Evolutionary conservation across 2,797 vertebrate species (phyloP), one percentile per base, ranked within the genome.

Genomic region (Enteromius mattozi): DNA sequence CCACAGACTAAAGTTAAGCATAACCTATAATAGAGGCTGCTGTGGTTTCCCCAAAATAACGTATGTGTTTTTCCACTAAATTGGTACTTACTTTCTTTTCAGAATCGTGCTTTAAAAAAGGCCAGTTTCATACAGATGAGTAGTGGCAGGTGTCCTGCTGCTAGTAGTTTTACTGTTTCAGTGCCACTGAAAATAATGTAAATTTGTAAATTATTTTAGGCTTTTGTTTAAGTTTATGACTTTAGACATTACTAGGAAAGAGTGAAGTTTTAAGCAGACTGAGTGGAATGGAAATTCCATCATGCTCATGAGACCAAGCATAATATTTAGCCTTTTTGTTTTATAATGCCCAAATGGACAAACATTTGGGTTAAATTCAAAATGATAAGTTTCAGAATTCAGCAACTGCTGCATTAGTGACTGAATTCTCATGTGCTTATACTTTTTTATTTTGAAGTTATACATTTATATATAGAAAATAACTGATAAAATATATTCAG

Each of bases 11-110:
- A 87, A 79, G 84, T 88, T 76, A 86, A 90, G 88, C 85, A n/a
- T 17, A 91, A 89, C 89, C 40, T 90, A 85, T 90, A 90, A 89
- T 91, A 91, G 90, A 88, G 90, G 85, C 86, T n/a, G 16, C 86
- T 90, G 95, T 87, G 94, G 95, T 93, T 95, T 92, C 75, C 89
- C 91, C 91, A 89, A 95, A 95, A 95, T 95, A 95, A 94, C 92
- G 91, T 49, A 35, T 87, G 69, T 86, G 93, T 93, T 87, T 81
- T 86, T 88, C 92, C 93, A 92, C 94, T 94, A 93, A 94, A 95
- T 94, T 89, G 92, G 89, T 86, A 89, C 89, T 90, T 93, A 68
- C 85, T 85, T 68, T 85, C 75, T 59, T 78, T 66, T 66, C 80
- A 80, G 21, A 75, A 61, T 69, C 14, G n/a, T 14, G 49, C 42